Base-by-base conservation (phyloP, 2,113 vertebrate species). In the Myanophis thanlyinensis region DNA sequence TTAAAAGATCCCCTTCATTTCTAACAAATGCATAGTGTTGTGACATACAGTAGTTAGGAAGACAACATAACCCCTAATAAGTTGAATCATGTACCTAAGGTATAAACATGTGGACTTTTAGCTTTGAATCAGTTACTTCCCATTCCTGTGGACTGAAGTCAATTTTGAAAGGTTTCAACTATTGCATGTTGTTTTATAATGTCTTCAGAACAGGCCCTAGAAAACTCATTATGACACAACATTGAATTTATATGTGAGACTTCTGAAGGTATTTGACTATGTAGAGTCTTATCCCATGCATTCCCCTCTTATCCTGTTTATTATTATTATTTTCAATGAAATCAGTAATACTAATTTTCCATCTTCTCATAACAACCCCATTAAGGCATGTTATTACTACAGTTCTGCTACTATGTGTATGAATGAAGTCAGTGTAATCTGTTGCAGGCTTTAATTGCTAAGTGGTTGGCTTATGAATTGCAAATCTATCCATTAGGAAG, bases 371-470 rank as follows among this genome's bases (percentile, higher is more conserved):
- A 2, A 62, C 73, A 54, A 54, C 52, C 62, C 88, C 91, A 91
- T 48, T 80, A 20, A 35, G 2, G 35, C 87, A 27, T 86, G 27
- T 5, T 90, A 23, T 44, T 93, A 20, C 12, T 67, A 47, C 84
- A 54, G 51, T 85, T 85, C 22, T 85, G 80, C 73, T 80, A 85
- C 27, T 80, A 40, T 62, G 8, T 90, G 88, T 30, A 51, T 95
- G 87, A 94, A 62, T 48, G 67, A 49, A 87, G 10, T 4, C 27
- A 44, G 59, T 0, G 0, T 80, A 92, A 93, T 94, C 49, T 87
- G 48, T 40, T 22, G 93, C 80, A 54, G 35, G 91, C 85, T 93
- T 91, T 44, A 91, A 52, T 44, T 93, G 53, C 27, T 93, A 46
- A 93, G 56, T 89, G 1, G 56, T 92, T 92, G 92, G 44, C 18